Evolutionary conservation across 2,113 vertebrate genomes (phyloP), one percentile per base, ranked within the genome.

Genomic region (Chamaetylas fuelleborni): DNA sequence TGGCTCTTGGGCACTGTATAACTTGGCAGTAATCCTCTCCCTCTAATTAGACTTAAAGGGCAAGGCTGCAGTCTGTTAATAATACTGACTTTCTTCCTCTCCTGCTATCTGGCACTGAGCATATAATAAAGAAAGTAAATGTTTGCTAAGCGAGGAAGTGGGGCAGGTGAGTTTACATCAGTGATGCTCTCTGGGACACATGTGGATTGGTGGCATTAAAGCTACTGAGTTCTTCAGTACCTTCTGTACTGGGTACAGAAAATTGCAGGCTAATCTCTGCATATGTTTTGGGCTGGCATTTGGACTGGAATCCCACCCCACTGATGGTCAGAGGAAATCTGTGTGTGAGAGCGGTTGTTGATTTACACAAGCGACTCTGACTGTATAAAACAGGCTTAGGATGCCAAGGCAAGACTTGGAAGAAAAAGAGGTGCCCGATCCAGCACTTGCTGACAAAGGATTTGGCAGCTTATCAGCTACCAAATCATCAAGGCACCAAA

Each of bases 51-150:
- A 69, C 54, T 80, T 76, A 76, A 83, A 97, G 82, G 71, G 91
- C 87, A 97, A 96, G 93, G 92, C 88, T 97, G 64, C 90, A 97
- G 90, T 69, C 92, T 97, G 70, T 92, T 96, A 97, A 97, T 97
- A 96, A 95, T 81, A 73, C 64, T 45, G 81, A 94, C 92, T 97
- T 96, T 97, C 70, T 84, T 42, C 88, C 66, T 38, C 53, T 92
- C 76, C 83, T 93, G 66, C 64, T 65, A 72, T 80, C 53, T 96
- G 91, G 74, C 77, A 84, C 64, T 69, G 48, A 61, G 66, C 42
- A 50, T 78, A 83, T 70, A 93, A 86, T 91, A 94, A 91, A 85
- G 65, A 73, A 33, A 81, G 34, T 88, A 95, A 93, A 94, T 88
- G 96, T 98, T 96, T 97, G 94, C 88, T 71, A 67, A 95, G 94